Conservation (phyloP, 2,113 vertebrate genomes). For the Craseonycteris thonglongyai region DNA sequence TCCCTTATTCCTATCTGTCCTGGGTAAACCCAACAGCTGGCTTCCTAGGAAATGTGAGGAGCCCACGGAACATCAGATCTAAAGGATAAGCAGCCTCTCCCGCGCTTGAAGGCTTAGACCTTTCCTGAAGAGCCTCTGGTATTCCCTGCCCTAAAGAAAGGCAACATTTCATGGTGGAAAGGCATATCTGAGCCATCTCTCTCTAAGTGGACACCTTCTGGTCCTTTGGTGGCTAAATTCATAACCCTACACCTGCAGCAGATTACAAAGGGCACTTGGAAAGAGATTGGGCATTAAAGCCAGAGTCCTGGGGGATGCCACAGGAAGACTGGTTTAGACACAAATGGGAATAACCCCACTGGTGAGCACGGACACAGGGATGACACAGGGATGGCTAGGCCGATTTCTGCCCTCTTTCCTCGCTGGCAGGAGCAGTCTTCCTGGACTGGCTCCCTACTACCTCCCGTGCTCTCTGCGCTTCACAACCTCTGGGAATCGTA, state of each 20-base stretch:
- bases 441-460: constrained; percentile 22
- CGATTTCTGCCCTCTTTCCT: background rate
- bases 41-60: background rate
- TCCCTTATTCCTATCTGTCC: background rate
- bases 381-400: constrained; percentile 9
- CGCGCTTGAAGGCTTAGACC: background rate
- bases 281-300: background rate
- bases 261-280: background rate
- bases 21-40: background rate
- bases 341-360: constrained; percentile 46
- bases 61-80: background rate
- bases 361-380: constrained; percentile 21
- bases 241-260: background rate
- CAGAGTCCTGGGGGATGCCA: background rate
- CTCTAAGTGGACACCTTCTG: constrained; percentile 10
- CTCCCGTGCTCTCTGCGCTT: constrained; percentile 13
- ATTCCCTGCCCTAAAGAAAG: background rate
- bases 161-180: background rate
- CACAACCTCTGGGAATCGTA: constrained; percentile 47
- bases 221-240: background rate
- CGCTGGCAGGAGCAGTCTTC: constrained; percentile 32
- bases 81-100: background rate
- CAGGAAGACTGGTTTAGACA: constrained; percentile 57
- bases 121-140: background rate
- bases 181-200: background rate